phyloP scores from a whole-genome alignment of 1,140 invertebrate genomes.

The Bombus waltoni region DNA sequence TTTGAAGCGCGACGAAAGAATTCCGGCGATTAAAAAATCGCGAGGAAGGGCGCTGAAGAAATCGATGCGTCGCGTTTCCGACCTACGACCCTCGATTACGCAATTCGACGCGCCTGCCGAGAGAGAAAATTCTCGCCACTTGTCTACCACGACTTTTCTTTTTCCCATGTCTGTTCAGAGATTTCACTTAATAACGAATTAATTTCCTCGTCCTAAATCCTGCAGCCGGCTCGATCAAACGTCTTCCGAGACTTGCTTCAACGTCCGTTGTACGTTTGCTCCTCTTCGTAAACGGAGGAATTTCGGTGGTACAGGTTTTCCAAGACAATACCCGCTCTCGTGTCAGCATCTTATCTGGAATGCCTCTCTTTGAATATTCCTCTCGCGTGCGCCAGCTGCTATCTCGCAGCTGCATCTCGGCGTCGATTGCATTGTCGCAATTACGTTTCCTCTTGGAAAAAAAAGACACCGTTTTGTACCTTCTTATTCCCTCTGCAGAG shows the following conservation, averaged over 20 bases:
- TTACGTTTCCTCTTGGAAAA: constrained; percentile 9
- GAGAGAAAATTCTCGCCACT: neutral
- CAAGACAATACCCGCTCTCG: neutral
- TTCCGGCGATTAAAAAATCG: neutral
- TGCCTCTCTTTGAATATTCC: constrained; percentile 17
- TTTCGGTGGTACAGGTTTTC: neutral
- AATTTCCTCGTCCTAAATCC: neutral
- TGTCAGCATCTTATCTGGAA: neutral
- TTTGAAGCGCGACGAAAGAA: neutral
- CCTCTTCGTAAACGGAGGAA: neutral
- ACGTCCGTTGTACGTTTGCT: neutral
- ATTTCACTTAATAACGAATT: neutral
- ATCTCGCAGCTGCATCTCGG: constrained; percentile 25
- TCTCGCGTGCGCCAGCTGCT: constrained; percentile 6
- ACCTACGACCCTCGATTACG: constrained; percentile 50
- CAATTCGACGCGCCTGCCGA: neutral
- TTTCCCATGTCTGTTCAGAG: neutral
- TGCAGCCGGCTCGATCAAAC: neutral
- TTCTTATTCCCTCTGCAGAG: neutral
- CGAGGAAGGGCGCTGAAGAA: neutral
- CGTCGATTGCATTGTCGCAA: constrained; percentile 31
- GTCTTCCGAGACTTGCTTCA: neutral
- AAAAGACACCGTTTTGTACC: constrained; percentile 31
- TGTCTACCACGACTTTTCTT: neutral
- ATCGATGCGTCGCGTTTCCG: constrained; percentile 45